Base-by-base conservation (phyloP, 1,140 invertebrate species). In the Plectus sambesii region DNA sequence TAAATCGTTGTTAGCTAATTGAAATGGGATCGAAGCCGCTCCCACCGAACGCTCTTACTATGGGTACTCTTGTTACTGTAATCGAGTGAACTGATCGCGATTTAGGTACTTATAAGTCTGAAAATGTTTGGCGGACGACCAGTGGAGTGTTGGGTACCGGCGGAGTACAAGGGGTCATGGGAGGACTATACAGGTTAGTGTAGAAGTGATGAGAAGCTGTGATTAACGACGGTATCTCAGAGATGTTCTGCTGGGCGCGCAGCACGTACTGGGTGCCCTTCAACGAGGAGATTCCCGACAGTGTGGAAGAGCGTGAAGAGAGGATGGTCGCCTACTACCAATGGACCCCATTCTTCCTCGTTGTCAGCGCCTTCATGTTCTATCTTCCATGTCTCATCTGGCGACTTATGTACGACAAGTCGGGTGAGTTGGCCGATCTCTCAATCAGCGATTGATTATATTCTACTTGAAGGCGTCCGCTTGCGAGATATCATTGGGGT, bases 271-370 rank as follows among this genome's bases (percentile, higher is more conserved):
- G 51, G 19, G 53, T 56, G 2, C 44, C 63, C 5, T 67, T 65
- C 26, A 41, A 52, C 15, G 47, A 58, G 24, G 55, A 59, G 23
- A 54, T 61, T n/a, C 64, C 64, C 8, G 50, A 45, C n/a, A 51
- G 53, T 5, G 45, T 39, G n/a, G 49, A 67, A 19, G 33, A 37
- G 20, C 49, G 65, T 2, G 45, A 67, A 37, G 29, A 59, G 6
- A 42, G 50, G 35, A 49, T 57, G 53, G 50, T 71, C 9, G 55
- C 56, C 38, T 76, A 76, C 56, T 76, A 75, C 55, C 75, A 76
- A 55, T 77, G 75, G 75, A 71, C 74, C 8, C 75, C 75, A 6
- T 73, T 76, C 39, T 72, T 75, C 55, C 51, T 67, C 3, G 57
- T 66, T 19, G 46, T 63, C 38, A 59, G 60, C 43, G 63, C 64